phyloP scores from a whole-genome alignment of 2,888 invertebrate genomes.

The Tubulanus polymorphus region DNA sequence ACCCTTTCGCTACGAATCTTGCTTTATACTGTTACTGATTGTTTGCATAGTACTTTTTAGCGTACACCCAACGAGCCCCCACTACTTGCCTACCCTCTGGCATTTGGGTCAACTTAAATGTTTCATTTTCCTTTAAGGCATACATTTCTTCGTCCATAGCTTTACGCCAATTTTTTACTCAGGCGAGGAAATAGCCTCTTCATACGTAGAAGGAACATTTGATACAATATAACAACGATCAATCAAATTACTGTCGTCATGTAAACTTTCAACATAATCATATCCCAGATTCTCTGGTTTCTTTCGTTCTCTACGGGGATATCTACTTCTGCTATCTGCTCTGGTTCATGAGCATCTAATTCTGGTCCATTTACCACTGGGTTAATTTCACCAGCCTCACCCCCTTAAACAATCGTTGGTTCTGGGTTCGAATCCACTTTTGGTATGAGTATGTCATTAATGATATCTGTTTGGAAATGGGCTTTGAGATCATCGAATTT shows the following conservation, averaged over 20 bases:
- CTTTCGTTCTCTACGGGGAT: slow-evolving; percentile 2
- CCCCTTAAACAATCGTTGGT: background rate
- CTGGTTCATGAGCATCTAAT: too few species aligned
- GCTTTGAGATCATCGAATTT: background rate
- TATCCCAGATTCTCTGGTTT: too few species aligned
- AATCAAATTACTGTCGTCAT: too few species aligned
- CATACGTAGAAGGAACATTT: slow-evolving; percentile 15
- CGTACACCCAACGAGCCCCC: slow-evolving; percentile 20
- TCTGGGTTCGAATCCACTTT: background rate
- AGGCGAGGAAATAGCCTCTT: slow-evolving; percentile 14
- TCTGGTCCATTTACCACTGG: too few species aligned
- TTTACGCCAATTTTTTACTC: slow-evolving; percentile 13
- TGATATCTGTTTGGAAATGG: background rate
- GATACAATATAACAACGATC: too few species aligned
- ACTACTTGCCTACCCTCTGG: slow-evolving; percentile 16
- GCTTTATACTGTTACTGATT: slow-evolving; percentile 17
- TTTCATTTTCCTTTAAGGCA: slow-evolving; percentile 19
- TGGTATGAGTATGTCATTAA: background rate
- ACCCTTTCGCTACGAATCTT: slow-evolving; percentile 22
- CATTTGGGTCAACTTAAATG: slow-evolving; percentile 15
- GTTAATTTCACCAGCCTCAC: too few species aligned
- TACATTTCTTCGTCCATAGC: slow-evolving; percentile 20
- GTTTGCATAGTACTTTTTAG: slow-evolving; percentile 16
- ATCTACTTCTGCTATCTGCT: background rate
- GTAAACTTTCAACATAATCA: too few species aligned